Base-by-base conservation (phyloP, 1,140 invertebrate species). In the Drosophila fuyamai region DNA sequence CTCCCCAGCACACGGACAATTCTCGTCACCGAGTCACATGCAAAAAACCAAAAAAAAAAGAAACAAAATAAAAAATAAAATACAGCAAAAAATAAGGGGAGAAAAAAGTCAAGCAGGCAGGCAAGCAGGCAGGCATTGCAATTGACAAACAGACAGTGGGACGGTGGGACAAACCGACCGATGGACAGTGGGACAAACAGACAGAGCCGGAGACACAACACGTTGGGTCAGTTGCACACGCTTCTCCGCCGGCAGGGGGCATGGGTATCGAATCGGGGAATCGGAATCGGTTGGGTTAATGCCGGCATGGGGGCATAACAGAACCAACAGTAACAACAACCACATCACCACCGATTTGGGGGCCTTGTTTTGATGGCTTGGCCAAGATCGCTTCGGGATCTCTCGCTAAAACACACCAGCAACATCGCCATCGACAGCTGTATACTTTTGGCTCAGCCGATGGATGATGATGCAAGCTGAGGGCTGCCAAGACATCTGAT, bases 141-240 rank as follows among this genome's bases (percentile, higher is more conserved):
- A 86, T 86, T 86, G 82, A 86, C 82, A 86, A 82, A 86, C 83
- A 57, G 83, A 86, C 79, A 60, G 60, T 47, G 61, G 62, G 78
- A 81, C 72, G 57, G 79, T 66, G 58, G 54, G 57, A 61, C 78
- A 14, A 53, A 47, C 43, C 18, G 47, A 77, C 71, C 41, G 65
- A 56, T 44, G 66, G 76, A 61, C 74, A 76, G 41, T 55, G 66
- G 56, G 66, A 66, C 77, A 50, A 73, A 75, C 50, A 59, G 38
- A 41, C 43, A 0, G 47, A 60, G n/a, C 43, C 54, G 43, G 48
- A 53, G 72, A 76, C 48, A 75, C 54, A 81, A 85, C 82, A 85
- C 82, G 82, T 85, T 78, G 82, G 82, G 82, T 85, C 82, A 86
- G 82, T 86, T 81, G 82, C 82, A 85, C 81, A 67, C 70, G 79